Evolutionary conservation across 1,140 invertebrate species (phyloP).

Genomic region (Proctacanthus coquilletti): DNA sequence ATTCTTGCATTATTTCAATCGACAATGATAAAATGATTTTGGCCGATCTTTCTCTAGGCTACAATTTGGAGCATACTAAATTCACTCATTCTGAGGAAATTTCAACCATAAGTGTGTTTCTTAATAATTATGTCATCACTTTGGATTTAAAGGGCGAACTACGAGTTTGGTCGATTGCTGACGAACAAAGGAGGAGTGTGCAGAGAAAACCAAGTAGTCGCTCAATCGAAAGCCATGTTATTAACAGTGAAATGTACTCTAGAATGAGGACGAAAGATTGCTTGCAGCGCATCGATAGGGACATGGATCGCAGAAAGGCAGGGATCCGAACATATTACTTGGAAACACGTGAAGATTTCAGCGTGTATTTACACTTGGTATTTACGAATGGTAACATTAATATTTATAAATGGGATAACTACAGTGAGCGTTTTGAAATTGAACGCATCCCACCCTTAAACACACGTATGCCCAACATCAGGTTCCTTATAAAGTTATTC

Average conservation of each 20-base stretch:
- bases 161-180: conserved; percentile 14
- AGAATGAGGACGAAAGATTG: conserved; percentile 1
- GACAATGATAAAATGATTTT: conserved; percentile 12
- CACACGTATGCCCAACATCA: conserved; percentile 4
- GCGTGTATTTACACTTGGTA: not conserved
- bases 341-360: too few species aligned
- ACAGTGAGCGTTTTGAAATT: not conserved
- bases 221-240: too few species aligned
- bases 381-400: not conserved
- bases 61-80: conserved; percentile 6
- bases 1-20: conserved; percentile 16
- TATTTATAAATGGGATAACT: not conserved
- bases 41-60: conserved; percentile 17
- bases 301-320: not conserved
- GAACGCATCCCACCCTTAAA: not conserved
- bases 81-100: not conserved
- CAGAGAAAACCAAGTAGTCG: too few species aligned
- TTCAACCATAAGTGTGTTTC: not conserved
- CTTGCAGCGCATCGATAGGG: not conserved
- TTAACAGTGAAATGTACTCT: too few species aligned
- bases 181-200: conserved; percentile 5
- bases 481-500: conserved; percentile 4
- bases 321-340: too few species aligned
- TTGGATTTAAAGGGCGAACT: conserved; percentile 16
- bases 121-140: conserved; percentile 14